A percentile compares a stretch with the other conserved stretches of the same genome.
These are phyloP conservation scores for Nothoprocta pentlandii DNA, from an alignment of 2,113 vertebrate species.

Conservation along the genomic window DNA sequence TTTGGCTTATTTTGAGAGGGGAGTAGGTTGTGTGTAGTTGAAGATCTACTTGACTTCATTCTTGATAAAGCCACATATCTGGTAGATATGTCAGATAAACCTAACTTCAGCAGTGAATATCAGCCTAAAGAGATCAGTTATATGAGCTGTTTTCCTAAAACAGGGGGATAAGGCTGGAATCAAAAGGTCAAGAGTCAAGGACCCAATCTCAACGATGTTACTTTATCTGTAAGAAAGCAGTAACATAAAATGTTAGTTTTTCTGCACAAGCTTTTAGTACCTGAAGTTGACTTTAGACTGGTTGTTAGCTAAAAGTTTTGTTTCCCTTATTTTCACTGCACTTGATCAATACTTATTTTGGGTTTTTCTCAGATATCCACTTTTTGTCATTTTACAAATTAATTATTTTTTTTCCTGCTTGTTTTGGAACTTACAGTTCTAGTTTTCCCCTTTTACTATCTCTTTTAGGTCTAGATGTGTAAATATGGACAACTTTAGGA, in stretches of 20 bases:
- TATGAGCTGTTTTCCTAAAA: background rate
- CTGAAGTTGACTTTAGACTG: background rate
- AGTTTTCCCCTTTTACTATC: background rate
- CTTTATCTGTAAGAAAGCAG: background rate
- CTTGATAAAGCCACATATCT: background rate
- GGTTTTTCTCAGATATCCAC: background rate
- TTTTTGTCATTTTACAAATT: background rate
- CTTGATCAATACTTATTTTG: background rate
- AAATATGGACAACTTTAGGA: background rate
- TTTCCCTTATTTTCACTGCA: background rate
- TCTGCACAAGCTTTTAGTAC: background rate
- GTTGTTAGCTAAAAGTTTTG: background rate
- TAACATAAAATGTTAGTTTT: background rate
- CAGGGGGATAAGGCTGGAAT: background rate
- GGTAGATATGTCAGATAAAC: background rate
- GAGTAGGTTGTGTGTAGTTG: background rate
- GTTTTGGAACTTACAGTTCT: background rate
- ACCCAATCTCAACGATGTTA: background rate
- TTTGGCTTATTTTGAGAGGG: background rate
- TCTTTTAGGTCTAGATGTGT: background rate
- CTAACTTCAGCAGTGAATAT: background rate
- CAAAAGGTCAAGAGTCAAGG: background rate
- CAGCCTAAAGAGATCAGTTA: background rate
- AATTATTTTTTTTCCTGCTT: background rate
- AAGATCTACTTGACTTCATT: background rate